A percentile compares a stretch with the other conserved stretches of the same genome.
Conservation (phyloP, 2,888 invertebrate genomes). For the Trimorus sp. region DNA sequence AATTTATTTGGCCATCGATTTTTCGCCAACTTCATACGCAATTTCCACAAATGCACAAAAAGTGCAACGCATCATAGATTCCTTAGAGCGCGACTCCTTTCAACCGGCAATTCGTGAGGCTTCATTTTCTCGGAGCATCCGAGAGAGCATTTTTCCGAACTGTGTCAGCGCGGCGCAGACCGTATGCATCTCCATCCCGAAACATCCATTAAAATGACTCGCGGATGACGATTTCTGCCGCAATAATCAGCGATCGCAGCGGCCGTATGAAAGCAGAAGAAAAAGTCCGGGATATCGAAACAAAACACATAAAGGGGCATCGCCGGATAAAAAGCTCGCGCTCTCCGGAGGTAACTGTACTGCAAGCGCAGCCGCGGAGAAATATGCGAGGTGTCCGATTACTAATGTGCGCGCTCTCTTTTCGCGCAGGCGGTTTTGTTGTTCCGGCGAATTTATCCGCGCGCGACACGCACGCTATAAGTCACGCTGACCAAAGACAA, state of each 20-base stretch:
- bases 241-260: conserved; percentile 3
- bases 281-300: conserved; percentile 14
- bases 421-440: conserved; percentile 19
- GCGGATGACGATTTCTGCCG: neutral
- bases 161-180: too few species aligned
- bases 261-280: neutral
- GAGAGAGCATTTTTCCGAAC: too few species aligned
- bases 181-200: too few species aligned
- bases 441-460: conserved; percentile 40
- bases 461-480: conserved; percentile 38
- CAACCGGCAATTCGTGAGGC: too few species aligned
- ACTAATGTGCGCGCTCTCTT: conserved; percentile 46
- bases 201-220: neutral
- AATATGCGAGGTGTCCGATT: conserved; percentile 48
- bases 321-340: conserved; percentile 22
- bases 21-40: too few species aligned
- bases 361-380: conserved; percentile 24
- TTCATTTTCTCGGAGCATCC: too few species aligned
- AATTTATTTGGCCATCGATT: too few species aligned
- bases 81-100: too few species aligned
- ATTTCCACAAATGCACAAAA: too few species aligned
- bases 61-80: too few species aligned
- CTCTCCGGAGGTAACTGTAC: conserved; percentile 16
- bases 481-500: conserved; percentile 58
- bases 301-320: conserved; percentile 27